A percentile compares a stretch with the other conserved stretches of the same genome.
phyloP scores from a whole-genome alignment of 2,113 vertebrate genomes.

The Lepus timidus region DNA sequence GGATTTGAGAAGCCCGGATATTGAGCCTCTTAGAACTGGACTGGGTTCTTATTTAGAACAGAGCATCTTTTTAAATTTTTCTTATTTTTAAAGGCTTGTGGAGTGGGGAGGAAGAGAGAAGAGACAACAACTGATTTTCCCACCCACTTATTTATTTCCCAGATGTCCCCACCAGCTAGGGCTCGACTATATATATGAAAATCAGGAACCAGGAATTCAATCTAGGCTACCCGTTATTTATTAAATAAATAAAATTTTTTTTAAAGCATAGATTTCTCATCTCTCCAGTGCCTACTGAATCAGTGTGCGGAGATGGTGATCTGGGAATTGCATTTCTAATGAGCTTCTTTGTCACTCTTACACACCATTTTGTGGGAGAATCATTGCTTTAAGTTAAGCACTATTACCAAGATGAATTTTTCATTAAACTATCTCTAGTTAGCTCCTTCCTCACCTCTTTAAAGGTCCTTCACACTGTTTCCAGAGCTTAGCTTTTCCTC shows the following conservation, averaged over 20 bases:
- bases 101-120: too few relatives aligned
- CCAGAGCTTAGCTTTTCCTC: neutral
- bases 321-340: neutral
- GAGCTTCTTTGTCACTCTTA: neutral
- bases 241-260: neutral
- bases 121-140: too few relatives aligned
- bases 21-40: neutral
- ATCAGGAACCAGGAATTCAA: too few relatives aligned
- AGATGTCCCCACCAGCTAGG: too few relatives aligned
- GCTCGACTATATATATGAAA: too few relatives aligned
- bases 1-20: neutral
- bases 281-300: neutral
- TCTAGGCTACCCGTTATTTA: too few relatives aligned
- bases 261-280: neutral
- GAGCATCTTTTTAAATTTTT: neutral
- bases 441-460: neutral
- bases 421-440: neutral
- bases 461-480: neutral
- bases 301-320: fast-evolving
- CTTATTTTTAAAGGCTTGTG: too few relatives aligned
- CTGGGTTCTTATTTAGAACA: neutral
- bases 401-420: neutral
- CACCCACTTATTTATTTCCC: too few relatives aligned
- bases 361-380: neutral
- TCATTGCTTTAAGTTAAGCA: neutral